Conservation (phyloP, 2,888 invertebrate species). For the Stratiomys singularior region DNA sequence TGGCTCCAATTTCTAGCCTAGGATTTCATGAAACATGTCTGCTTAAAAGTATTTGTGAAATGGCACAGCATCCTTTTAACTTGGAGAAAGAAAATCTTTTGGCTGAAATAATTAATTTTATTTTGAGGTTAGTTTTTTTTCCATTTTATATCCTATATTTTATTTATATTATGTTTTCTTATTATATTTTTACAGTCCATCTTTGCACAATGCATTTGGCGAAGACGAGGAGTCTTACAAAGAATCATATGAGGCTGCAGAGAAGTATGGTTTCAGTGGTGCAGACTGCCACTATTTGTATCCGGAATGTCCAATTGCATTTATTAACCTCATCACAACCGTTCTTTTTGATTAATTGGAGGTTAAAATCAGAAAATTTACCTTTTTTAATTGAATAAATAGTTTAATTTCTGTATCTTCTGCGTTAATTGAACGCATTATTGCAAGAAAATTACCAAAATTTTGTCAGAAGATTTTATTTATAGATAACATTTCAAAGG, state of each 20-base stretch:
- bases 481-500: too few relatives aligned
- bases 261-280: conserved; percentile 59
- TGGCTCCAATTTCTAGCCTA: conserved; percentile 68
- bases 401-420: too few relatives aligned
- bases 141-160: background rate
- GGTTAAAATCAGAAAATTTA: too few relatives aligned
- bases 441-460: too few relatives aligned
- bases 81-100: conserved; percentile 70
- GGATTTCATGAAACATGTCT: conserved; percentile 77
- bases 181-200: conserved; percentile 65
- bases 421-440: too few relatives aligned
- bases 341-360: too few relatives aligned
- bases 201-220: conserved; percentile 69
- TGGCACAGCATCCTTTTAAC: conserved; percentile 72
- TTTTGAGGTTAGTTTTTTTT: conserved; percentile 72
- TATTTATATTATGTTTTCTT: too few relatives aligned
- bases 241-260: conserved; percentile 61
- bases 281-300: conserved; percentile 60
- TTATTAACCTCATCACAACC: conserved; percentile 57
- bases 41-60: conserved; percentile 74
- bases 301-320: conserved; percentile 58
- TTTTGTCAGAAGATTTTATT: too few relatives aligned
- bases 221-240: conserved; percentile 65
- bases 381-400: too few relatives aligned
- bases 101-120: conserved; percentile 73